Conservation (phyloP, 2,888 invertebrate genomes). For the Bombylius major region DNA sequence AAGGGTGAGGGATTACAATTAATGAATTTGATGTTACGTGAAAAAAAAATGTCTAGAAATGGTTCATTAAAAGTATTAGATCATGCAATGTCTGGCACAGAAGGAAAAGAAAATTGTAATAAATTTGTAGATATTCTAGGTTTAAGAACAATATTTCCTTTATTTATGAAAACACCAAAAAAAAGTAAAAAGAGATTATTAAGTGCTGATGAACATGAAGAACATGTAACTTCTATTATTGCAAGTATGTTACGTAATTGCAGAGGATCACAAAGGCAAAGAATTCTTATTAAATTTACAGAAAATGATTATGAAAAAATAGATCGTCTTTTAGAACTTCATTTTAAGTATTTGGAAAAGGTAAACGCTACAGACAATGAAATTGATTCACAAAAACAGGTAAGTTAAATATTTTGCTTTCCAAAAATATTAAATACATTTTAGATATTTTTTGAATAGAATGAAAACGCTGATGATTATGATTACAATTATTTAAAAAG, state of each 20-base stretch:
- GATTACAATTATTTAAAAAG: constrained; percentile 80
- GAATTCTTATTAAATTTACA: constrained; percentile 87
- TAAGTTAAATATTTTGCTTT: constrained; percentile 10
- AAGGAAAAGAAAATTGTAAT: constrained; percentile 90
- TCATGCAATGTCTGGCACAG: constrained; percentile 87
- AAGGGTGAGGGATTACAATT: constrained; percentile 92
- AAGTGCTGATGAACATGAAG: constrained; percentile 83
- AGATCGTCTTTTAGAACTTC: constrained; percentile 87
- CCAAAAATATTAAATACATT: not conserved
- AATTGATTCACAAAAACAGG: constrained; percentile 46
- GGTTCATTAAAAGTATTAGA: constrained; percentile 96
- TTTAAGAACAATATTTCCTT: constrained; percentile 88
- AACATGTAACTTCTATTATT: constrained; percentile 88
- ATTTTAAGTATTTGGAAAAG: constrained; percentile 93
- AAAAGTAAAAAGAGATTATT: constrained; percentile 64
- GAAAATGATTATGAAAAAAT: constrained; percentile 99
- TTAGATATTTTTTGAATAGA: not conserved
- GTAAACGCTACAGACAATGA: constrained; percentile 71
- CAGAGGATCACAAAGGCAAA: constrained; percentile 75
- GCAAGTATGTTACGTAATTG: constrained; percentile 88
- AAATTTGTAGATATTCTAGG: constrained; percentile 98
- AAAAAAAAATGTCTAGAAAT: constrained; percentile 92
- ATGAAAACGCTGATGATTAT: no score
- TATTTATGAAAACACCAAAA: constrained; percentile 98
- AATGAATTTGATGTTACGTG: constrained; percentile 97